Conservation (phyloP, 2,113 vertebrate genomes). For the Sapajus apella region DNA sequence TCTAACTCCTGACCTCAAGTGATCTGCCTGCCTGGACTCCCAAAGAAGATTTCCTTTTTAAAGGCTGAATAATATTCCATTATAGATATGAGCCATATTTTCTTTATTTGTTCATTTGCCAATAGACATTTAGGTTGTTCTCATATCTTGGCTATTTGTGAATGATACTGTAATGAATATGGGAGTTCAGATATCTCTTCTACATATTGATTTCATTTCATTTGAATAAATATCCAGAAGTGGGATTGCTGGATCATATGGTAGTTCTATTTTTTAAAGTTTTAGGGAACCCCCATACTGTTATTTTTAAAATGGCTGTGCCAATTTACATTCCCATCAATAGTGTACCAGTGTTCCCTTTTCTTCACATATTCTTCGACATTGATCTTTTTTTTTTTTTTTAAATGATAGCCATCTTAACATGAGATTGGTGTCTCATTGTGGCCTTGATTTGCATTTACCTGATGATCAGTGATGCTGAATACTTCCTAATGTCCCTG, state of each 20-base stretch:
- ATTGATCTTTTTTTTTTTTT: background rate
- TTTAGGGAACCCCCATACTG: background rate
- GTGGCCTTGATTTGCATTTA: background rate
- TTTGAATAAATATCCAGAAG: background rate
- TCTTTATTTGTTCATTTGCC: background rate
- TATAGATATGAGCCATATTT: background rate
- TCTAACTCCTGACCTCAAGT: too few species aligned
- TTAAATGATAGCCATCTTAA: background rate
- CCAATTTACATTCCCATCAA: background rate
- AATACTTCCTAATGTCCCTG: background rate
- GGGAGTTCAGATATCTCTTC: background rate
- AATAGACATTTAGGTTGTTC: background rate
- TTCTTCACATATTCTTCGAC: background rate
- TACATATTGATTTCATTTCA: background rate
- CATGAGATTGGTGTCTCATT: background rate
- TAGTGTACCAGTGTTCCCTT: background rate
- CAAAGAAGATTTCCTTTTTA: background rate
- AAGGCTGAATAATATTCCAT: background rate
- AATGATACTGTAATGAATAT: background rate
- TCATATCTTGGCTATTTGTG: background rate
- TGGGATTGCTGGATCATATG: background rate
- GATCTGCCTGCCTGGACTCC: too few species aligned
- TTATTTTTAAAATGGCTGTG: background rate
- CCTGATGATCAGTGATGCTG: background rate
- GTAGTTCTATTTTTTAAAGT: background rate